Evolutionary conservation across 2,797 vertebrate genomes (phyloP), one percentile per base, ranked within the genome.

Genomic region (Staurois parvus): DNA sequence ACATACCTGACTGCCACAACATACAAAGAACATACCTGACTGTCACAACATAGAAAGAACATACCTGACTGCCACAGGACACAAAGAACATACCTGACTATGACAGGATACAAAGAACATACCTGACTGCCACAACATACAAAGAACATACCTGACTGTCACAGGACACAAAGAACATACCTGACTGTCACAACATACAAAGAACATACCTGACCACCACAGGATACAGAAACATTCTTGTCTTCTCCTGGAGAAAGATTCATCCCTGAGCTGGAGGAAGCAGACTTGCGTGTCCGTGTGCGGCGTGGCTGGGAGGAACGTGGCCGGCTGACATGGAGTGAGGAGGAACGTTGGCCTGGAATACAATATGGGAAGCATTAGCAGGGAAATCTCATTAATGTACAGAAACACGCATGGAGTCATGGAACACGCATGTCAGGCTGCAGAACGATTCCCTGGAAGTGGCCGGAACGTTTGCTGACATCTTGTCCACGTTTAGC

Each of bases 401-500:
- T 66, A 26, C 1, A 66, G 64, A 66, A 66, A 29, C n/a, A 59
- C n/a, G 21, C 52, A 59, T 59, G 52, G 21, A 40, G 69, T 24
- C 6, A 28, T 56, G 11, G 4, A 52, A 67, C 5, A 19, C 29
- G 37, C 7, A 24, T 10, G 68, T 72, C 21, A 10, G 30, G 79
- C 30, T 72, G 56, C 32, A 19, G 5, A 69, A 70, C 10, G 2
- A 42, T 40, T 81, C 68, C 24, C 12, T 73, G 21, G 8, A 28
- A 81, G 69, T 69, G 59, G 79, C 72, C 26, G 56, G 15, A 29
- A 26, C 13, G 5, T 40, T 13, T 42, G 32, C 72, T 30, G 26
- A 81, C 79, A 81, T 81, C 79, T 81, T 81, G 79, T 81, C 79
- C 79, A 56, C 45, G 79, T 81, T 81, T 81, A 72, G 11, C 30